Conservation (phyloP, 2,888 invertebrate species). For the Rugalucina vietnamica region DNA sequence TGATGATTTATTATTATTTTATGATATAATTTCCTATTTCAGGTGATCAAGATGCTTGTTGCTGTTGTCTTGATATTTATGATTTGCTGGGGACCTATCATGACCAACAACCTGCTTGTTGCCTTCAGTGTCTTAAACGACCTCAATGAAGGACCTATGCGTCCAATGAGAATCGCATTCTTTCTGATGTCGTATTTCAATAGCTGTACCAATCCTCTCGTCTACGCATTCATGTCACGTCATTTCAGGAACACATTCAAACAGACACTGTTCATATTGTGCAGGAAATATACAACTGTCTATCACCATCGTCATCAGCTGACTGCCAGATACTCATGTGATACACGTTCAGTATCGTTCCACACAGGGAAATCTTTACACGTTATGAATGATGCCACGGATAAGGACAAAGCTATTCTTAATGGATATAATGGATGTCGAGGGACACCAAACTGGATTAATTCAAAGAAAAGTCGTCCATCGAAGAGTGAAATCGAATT, state of each 20-base stretch:
- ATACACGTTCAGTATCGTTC: constrained; percentile 57
- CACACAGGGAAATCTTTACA: constrained; percentile 37
- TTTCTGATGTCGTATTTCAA: constrained; percentile 89
- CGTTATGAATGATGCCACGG: background rate
- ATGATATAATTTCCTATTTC: constrained; percentile 62
- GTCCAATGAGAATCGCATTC: constrained; percentile 88
- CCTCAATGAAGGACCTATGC: constrained; percentile 85
- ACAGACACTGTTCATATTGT: constrained; percentile 68
- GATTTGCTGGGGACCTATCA: constrained; percentile 89
- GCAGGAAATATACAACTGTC: constrained; percentile 46
- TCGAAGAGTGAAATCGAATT: background rate
- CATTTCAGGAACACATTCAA: constrained; percentile 86
- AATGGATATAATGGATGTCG: background rate
- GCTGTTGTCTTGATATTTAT: constrained; percentile 89
- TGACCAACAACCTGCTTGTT: constrained; percentile 88
- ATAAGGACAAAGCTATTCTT: background rate
- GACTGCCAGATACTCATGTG: constrained; percentile 30
- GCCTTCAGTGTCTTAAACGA: constrained; percentile 86
- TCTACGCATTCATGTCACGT: constrained; percentile 91
- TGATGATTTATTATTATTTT: background rate
- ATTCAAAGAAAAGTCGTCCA: background rate
- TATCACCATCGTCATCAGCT: background rate
- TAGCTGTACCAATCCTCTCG: constrained; percentile 90
- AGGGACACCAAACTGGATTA: background rate
- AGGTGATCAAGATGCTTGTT: constrained; percentile 91